Conservation (phyloP, 2,797 vertebrate genomes). For the Tenualosa ilisha region DNA sequence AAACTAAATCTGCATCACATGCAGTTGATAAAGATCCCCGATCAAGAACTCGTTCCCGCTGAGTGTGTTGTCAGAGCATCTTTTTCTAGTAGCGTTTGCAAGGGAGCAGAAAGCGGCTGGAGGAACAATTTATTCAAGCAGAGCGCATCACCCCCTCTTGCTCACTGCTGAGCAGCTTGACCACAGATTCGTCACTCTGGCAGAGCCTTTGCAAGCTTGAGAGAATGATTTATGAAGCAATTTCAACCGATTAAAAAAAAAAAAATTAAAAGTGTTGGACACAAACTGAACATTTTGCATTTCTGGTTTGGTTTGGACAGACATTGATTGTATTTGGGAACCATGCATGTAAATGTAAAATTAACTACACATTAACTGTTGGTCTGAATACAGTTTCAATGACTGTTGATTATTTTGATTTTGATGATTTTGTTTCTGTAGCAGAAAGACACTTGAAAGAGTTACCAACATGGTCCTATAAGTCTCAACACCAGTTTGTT, state of each 20-base stretch:
- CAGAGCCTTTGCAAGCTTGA: not conserved
- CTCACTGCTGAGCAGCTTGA: not conserved
- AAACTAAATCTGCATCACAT: too few relatives aligned
- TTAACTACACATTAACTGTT: not conserved
- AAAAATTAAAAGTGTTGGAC: slow-evolving; percentile 8
- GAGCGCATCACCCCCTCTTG: not conserved
- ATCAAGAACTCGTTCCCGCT: too few relatives aligned
- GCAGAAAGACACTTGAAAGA: not conserved
- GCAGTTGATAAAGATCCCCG: too few relatives aligned
- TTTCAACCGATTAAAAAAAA: slow-evolving; percentile 10
- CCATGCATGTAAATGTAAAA: not conserved
- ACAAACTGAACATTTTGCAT: not conserved
- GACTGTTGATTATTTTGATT: too few relatives aligned
- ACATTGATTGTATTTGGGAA: not conserved
- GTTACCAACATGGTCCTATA: too few relatives aligned
- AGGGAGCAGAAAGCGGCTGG: not conserved
- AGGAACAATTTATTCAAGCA: not conserved
- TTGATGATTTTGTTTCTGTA: not conserved
- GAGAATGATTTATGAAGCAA: not conserved
- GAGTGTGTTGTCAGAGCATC: not conserved
- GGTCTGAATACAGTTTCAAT: not conserved
- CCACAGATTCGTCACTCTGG: not conserved
- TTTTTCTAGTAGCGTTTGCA: not conserved
- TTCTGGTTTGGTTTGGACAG: not conserved
- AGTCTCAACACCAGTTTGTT: too few relatives aligned